Evolutionary conservation across 2,888 invertebrate genomes (phyloP).

Genomic region (Theretra japonica): DNA sequence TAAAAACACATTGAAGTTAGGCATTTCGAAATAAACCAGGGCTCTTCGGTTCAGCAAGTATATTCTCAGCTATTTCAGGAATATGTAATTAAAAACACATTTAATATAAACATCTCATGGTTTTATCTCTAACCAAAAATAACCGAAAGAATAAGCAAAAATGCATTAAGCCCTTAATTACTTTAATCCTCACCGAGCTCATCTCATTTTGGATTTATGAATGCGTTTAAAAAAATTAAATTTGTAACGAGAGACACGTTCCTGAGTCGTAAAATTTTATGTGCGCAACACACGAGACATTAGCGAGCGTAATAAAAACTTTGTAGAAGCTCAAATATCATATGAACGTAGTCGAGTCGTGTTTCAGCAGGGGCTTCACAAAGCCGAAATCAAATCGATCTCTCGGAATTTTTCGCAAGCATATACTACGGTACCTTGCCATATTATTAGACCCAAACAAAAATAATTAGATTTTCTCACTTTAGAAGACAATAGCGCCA

Average conservation of each 20-base stretch:
- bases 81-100: too few species aligned
- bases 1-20: too few species aligned
- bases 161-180: neutral
- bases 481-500: too few species aligned
- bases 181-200: neutral
- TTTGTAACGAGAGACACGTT: slow-evolving; percentile 31
- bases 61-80: too few species aligned
- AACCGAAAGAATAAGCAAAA: neutral
- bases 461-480: too few species aligned
- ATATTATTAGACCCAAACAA: too few species aligned
- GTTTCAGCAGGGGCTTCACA: neutral
- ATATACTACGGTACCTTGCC: neutral
- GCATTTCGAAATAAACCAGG: too few species aligned
- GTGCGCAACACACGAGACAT: slow-evolving; percentile 42
- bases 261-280: slow-evolving; percentile 41
- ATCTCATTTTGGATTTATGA: neutral
- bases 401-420: neutral
- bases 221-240: slow-evolving; percentile 14
- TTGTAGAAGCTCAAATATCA: slow-evolving; percentile 42
- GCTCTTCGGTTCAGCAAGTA: too few species aligned
- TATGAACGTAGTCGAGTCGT: slow-evolving; percentile 31
- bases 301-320: slow-evolving; percentile 49
- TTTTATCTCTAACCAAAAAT: neutral
- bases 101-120: too few species aligned
- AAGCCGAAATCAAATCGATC: slow-evolving; percentile 10